A percentile compares a stretch with the other conserved stretches of the same genome.
These are phyloP conservation scores for Megamerina dolium DNA, from an alignment of 2,888 invertebrate genomes.

Conservation along the genomic window DNA sequence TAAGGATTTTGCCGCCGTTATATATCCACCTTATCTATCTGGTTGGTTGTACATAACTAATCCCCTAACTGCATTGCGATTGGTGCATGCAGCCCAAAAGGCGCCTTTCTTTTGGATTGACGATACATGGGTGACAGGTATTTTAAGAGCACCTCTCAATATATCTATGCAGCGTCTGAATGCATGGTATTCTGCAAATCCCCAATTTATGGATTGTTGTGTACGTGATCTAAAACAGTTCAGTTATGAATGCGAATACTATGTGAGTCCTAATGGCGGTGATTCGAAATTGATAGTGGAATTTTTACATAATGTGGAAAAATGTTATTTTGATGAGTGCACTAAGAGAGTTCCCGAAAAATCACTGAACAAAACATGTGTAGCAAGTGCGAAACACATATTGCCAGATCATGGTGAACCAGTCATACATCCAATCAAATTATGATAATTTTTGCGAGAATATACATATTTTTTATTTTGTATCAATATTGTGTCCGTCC, in stretches of 20 bases:
- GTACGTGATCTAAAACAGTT: constrained; percentile 56
- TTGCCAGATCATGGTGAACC: constrained; percentile 43
- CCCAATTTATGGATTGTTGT: constrained; percentile 70
- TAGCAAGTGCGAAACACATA: constrained; percentile 49
- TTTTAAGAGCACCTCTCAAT: constrained; percentile 57
- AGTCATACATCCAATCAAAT: constrained; percentile 32
- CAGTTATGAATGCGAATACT: constrained; percentile 60
- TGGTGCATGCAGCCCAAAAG: constrained; percentile 54
- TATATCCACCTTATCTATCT: constrained; percentile 71
- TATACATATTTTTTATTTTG: neutral
- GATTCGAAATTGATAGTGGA: constrained; percentile 62
- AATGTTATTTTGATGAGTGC: constrained; percentile 57
- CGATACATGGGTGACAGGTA: constrained; percentile 79
- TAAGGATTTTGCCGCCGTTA: constrained; percentile 56
- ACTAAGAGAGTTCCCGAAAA: constrained; percentile 50
- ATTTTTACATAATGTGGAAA: constrained; percentile 58
- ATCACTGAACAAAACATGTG: constrained; percentile 57
- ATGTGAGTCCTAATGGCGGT: constrained; percentile 73
- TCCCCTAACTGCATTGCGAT: constrained; percentile 54
- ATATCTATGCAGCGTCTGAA: constrained; percentile 57
- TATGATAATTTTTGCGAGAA: constrained; percentile 34
- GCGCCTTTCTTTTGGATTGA: constrained; percentile 87
- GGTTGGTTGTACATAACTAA: constrained; percentile 81
- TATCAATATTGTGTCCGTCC: neutral
- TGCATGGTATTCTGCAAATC: constrained; percentile 62